Conservation (phyloP, 1,140 invertebrate species). For the Araneus ventricosus region DNA sequence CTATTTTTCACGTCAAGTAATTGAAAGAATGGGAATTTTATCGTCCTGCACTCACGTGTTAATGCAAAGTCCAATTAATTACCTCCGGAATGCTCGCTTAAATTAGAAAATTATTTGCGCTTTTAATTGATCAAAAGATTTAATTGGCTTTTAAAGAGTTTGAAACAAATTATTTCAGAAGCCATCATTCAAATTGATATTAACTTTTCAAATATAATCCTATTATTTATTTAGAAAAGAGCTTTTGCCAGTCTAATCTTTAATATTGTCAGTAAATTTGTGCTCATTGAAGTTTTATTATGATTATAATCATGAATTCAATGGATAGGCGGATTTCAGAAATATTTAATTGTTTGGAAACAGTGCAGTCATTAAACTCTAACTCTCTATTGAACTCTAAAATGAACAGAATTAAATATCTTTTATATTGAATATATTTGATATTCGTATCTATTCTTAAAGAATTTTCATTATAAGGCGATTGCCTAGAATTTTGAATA, state of each 20-base stretch:
- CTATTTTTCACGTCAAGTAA: neutral
- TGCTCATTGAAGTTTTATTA: neutral
- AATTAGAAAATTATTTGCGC: neutral
- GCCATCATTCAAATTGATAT: slow-evolving; percentile 1
- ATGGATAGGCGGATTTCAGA: neutral
- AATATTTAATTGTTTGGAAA: neutral
- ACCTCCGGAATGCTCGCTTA: neutral
- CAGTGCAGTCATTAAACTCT: too few species aligned
- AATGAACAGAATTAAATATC: too few species aligned
- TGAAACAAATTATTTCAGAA: neutral
- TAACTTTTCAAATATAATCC: neutral
- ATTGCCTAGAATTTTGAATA: too few species aligned
- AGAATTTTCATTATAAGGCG: too few species aligned
- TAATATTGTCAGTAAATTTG: neutral
- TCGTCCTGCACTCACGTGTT: neutral
- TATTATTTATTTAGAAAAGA: neutral
- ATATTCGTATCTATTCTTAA: too few species aligned
- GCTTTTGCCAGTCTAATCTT: slow-evolving; percentile 2
- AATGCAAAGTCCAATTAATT: neutral
- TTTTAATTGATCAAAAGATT: slow-evolving; percentile 4
- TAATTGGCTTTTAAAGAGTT: neutral
- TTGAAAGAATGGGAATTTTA: neutral
- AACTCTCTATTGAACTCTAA: too few species aligned
- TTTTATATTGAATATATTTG: too few species aligned
- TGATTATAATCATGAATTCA: neutral